Evolutionary conservation across 2,113 vertebrate species (phyloP).

Genomic region (Ailuropoda melanoleuca): DNA sequence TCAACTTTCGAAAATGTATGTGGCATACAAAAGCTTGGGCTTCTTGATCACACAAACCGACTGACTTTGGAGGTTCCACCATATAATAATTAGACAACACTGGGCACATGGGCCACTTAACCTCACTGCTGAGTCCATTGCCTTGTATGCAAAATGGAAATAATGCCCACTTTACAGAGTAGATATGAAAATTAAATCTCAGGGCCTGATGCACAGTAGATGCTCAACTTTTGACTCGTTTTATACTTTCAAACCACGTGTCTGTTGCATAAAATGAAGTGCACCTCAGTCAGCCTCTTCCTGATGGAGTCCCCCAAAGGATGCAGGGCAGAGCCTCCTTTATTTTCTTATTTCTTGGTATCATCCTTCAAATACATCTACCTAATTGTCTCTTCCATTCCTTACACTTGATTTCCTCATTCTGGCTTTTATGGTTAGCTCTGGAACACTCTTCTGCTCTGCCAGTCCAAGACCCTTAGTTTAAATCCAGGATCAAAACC

Average conservation of each 20-base stretch:
- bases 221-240: not conserved
- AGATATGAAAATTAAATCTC: not conserved
- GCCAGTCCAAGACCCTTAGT: not conserved
- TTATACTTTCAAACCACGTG: not conserved
- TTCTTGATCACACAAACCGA: not conserved
- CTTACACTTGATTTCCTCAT: not conserved
- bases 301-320: not conserved
- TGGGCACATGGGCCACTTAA: not conserved
- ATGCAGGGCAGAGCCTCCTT: not conserved
- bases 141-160: not conserved
- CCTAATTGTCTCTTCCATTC: not conserved
- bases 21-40: not conserved
- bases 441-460: not conserved
- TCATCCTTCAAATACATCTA: not conserved
- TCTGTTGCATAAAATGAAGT: not conserved
- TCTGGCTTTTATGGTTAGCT: not conserved
- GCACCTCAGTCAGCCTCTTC: not conserved
- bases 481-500: conserved; percentile 20
- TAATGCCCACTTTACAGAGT: not conserved
- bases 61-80: not conserved
- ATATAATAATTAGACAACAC: not conserved
- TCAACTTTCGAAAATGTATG: not conserved
- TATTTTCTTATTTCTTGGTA: not conserved
- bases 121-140: not conserved
- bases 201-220: not conserved